These are phyloP conservation scores for Thelaira solivaga DNA, from an alignment of 2,888 invertebrate genomes.

Conservation along the genomic window DNA sequence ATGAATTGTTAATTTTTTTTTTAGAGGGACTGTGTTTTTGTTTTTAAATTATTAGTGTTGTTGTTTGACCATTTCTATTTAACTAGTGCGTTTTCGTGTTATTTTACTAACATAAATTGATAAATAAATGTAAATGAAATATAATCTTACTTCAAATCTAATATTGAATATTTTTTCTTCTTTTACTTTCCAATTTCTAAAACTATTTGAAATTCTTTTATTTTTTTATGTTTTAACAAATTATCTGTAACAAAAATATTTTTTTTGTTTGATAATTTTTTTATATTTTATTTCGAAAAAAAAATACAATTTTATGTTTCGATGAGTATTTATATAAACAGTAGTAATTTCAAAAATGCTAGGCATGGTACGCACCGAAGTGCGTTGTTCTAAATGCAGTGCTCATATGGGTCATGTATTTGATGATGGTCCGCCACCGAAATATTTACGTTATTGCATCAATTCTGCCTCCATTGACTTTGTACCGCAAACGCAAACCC, in stretches of 20 bases:
- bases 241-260: neutral
- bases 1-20: neutral
- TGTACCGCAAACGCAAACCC: constrained; percentile 66
- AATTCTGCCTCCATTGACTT: constrained; percentile 85
- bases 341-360: constrained; percentile 81
- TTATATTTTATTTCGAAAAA: constrained; percentile 58
- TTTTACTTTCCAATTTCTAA: constrained; percentile 51
- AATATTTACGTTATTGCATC: constrained; percentile 96
- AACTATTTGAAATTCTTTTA: constrained; percentile 29
- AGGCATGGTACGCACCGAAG: constrained; percentile 97
- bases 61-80: constrained; percentile 9
- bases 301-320: constrained; percentile 58
- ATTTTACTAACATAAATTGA: constrained; percentile 41
- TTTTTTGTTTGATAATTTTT: constrained; percentile 39
- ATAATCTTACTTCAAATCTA: constrained; percentile 41
- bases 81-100: constrained; percentile 39
- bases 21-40: neutral
- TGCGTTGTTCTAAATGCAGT: constrained; percentile 94
- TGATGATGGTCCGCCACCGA: constrained; percentile 96
- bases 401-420: constrained; percentile 98
- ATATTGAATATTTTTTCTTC: constrained; percentile 53
- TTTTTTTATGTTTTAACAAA: constrained; percentile 20
- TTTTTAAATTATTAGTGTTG: constrained; percentile 7
- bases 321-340: constrained; percentile 68
- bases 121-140: constrained; percentile 11